Evolutionary conservation across 2,797 vertebrate genomes (phyloP).

Genomic region (Kryptopterus vitreolus): DNA sequence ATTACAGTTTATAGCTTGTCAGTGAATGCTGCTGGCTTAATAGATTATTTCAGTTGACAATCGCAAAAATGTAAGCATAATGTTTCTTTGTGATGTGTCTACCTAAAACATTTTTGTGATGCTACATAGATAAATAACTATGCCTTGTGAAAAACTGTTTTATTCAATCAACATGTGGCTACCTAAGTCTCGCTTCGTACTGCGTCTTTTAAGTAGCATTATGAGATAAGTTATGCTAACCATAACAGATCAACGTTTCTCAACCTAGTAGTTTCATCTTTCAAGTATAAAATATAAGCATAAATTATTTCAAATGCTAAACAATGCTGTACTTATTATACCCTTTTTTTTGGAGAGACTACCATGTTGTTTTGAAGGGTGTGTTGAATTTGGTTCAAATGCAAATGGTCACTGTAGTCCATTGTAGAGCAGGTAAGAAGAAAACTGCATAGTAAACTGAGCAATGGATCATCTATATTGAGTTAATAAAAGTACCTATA

Average conservation of each 20-base stretch:
- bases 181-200: not conserved
- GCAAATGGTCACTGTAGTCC: not conserved
- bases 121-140: too few species aligned
- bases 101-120: too few species aligned
- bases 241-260: not conserved
- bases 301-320: not conserved
- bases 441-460: not conserved
- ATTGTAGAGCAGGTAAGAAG: not conserved
- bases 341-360: too few species aligned
- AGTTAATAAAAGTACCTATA: not conserved
- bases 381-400: too few species aligned
- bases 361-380: not conserved
- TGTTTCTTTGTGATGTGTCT: not conserved
- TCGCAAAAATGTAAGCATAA: not conserved
- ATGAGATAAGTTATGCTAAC: not conserved
- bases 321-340: not conserved
- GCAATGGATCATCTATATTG: not conserved
- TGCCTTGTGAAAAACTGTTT: too few species aligned
- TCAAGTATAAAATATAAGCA: not conserved
- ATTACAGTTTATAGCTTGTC: not conserved
- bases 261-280: not conserved
- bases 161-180: too few species aligned
- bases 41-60: not conserved
- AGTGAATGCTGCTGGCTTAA: not conserved
- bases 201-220: not conserved